Evolutionary conservation across 2,888 invertebrate genomes (phyloP), one percentile per base, ranked within the genome.

Genomic region (Nipponacmea schrenckii): DNA sequence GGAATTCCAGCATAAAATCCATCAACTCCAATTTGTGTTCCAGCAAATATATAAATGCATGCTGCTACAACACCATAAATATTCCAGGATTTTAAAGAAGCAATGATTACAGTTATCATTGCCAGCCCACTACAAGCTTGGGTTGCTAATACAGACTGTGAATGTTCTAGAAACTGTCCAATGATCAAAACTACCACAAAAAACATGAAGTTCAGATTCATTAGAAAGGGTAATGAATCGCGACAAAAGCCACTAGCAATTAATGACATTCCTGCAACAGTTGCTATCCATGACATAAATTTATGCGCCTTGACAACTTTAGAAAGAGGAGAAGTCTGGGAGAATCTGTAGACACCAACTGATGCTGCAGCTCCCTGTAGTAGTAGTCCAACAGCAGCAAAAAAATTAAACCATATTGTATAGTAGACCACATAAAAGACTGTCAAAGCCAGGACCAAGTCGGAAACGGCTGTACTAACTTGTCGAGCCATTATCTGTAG

Each of bases 281-380:
- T 77, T 14, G 83, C 79, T 27, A 84, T 56, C 81, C 81, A 85
- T 17, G 83, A 80, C 12, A 81, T 48, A 45, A 81, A 77, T 70
- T 81, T 79, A 72, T 85, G 84, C 17, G 72, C 67, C n/a, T 74
- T 71, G 26, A 80, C 74, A 12, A 84, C 67, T 0, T 74, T 46
- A 1, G 73, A 74, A 46, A 81, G 79, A 39, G 84, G 83, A 20
- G 77, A 67, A 8, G 71, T 64, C 75, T 79, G 74, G 7, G 79
- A 81, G 79, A 85, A 87, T 67, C 84, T 77, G 12, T 77, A 69
- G 0, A 84, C 82, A 8, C 87, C 87, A 39, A 80, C 67, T 8
- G 79, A 70, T 1, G 87, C 86, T 12, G 87, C 87, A 8, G 79
- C 63, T 0, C 84, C 85, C 50, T 85, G 84, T 5, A 85, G 77